A percentile compares a stretch with the other conserved stretches of the same genome.
These are phyloP conservation scores for Erebia epiphron DNA, from an alignment of 2,888 invertebrate species.

Conservation along the genomic window DNA sequence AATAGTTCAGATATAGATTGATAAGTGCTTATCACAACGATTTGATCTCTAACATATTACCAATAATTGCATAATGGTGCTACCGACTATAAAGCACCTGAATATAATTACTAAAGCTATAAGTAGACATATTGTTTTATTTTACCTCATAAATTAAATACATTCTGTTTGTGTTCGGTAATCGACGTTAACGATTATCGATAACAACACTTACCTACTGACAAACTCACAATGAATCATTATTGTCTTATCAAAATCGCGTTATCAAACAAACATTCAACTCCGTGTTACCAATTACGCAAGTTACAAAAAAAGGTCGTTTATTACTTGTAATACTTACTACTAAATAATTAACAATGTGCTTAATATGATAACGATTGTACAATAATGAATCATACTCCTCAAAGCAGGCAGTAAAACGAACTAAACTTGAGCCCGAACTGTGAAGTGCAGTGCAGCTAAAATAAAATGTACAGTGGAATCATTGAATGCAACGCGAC, in stretches of 20 bases:
- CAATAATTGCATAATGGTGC: not conserved
- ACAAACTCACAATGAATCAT: constrained; percentile 9
- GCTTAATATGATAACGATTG: not conserved
- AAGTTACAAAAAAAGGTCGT: not conserved
- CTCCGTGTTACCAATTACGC: constrained; percentile 14
- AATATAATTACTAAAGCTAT: not conserved
- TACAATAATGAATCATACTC: constrained; percentile 46
- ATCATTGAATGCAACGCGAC: constrained; percentile 41
- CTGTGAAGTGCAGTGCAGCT: constrained; percentile 19
- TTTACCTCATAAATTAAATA: constrained; percentile 24
- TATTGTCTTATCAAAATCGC: constrained; percentile 17
- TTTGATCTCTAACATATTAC: not conserved
- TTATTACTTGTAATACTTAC: not conserved
- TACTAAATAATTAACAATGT: not conserved
- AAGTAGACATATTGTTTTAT: constrained; percentile 17
- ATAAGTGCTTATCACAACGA: too few species aligned
- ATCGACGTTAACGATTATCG: constrained; percentile 24
- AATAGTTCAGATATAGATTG: too few species aligned
- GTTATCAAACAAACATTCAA: constrained; percentile 11
- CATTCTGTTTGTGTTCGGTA: constrained; percentile 19
- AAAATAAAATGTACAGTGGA: constrained; percentile 39
- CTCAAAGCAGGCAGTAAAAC: constrained; percentile 42
- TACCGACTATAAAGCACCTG: not conserved
- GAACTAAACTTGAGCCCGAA: constrained; percentile 24
- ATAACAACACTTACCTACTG: not conserved